These are phyloP conservation scores for Glareola pratincola DNA, from an alignment of 2,113 vertebrate genomes.

Conservation along the genomic window DNA sequence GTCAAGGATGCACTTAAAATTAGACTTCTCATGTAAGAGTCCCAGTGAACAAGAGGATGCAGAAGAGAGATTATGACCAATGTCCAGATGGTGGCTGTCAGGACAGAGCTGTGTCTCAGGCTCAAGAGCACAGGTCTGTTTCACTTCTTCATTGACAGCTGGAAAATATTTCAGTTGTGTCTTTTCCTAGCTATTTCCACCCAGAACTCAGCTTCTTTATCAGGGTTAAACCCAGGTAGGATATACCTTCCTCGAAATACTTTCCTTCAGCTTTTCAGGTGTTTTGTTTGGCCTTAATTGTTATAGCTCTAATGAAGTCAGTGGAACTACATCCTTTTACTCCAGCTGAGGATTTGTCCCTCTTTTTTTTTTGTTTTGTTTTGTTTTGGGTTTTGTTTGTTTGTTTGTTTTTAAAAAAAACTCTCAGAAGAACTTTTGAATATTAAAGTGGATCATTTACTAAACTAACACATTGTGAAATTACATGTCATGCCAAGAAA, in stretches of 20 bases:
- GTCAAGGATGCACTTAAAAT: constrained; percentile 20
- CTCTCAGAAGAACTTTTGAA: background rate
- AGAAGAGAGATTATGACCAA: background rate
- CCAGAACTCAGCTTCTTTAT: background rate
- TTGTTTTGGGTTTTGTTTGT: too few relatives aligned
- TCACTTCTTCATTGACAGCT: background rate
- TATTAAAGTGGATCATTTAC: background rate
- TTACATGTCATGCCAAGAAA: background rate
- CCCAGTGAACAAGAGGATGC: background rate
- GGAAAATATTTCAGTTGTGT: background rate
- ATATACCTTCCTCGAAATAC: background rate
- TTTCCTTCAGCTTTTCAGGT: background rate
- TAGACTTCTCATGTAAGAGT: background rate
- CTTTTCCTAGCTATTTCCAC: background rate
- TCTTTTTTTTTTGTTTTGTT: too few relatives aligned
- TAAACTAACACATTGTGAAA: background rate
- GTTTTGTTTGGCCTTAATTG: background rate
- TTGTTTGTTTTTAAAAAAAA: background rate
- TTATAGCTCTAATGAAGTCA: background rate
- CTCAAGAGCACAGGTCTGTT: background rate
- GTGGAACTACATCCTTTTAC: background rate
- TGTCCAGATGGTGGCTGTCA: background rate
- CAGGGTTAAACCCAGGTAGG: background rate
- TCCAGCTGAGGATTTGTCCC: background rate
- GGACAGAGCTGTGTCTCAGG: background rate